Base-by-base conservation (phyloP, 2,888 invertebrate genomes). In the Tanypteryx hageni region DNA sequence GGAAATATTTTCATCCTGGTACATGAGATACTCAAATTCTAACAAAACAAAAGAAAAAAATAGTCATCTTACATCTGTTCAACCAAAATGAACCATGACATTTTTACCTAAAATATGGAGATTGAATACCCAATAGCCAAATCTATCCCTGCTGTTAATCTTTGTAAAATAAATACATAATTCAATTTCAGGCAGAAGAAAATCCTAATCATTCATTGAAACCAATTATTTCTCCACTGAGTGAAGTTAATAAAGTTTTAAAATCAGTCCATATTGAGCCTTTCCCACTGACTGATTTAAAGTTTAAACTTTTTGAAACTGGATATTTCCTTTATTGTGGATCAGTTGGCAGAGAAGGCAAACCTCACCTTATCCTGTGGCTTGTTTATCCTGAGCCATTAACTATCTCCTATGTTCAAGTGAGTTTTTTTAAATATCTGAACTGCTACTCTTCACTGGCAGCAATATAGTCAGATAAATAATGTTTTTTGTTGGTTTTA, bases 301-400 rank as follows among this genome's bases (percentile, higher is more conserved):
- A 82, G 22, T 8, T 82, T 22, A 27, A 82, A 9, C 13, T 82
- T 14, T 82, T 82, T 14, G 11, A 5, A 5, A 27, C 27, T 82
- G 31, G 27, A 27, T 82, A 82, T 13, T 82, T 82, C 27, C 27
- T 82, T 31, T 82, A 82, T 31, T 31, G 82, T 82, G 82, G 82
- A 82, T 7, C 82, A 31, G 44, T 27, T 10, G 44, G 82, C 8
- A 82, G 44, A 82, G 27, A 0, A 5, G 16, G 44, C 18, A 82
- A 82, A 14, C 27, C 31, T 31, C 13, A 82, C 16, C 27, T 31
- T 16, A 82, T 82, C 27, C 10, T 31, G 16, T 82, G 82, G 82
- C 82, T 82, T 7, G 27, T 82, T 44, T 82, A 82, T 31, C 82
- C 82, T 27, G 11, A 13, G 0, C 9, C 82, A 27, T 27, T 82